phyloP scores from a whole-genome alignment of 2,113 vertebrate species.

The Barnardius zonarius region DNA sequence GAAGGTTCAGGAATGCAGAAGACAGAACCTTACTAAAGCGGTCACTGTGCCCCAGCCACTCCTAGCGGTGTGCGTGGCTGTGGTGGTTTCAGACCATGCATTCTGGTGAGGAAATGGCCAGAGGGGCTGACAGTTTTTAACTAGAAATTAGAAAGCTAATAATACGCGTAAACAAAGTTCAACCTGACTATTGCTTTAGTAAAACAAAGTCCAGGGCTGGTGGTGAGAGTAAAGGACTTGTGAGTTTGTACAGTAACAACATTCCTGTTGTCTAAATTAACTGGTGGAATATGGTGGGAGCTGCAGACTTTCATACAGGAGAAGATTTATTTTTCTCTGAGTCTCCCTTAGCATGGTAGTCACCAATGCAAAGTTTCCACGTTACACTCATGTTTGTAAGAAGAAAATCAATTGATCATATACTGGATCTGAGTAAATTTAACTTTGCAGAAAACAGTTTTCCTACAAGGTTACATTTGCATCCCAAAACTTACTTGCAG shows the following conservation, averaged over 20 bases:
- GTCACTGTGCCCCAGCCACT: background rate
- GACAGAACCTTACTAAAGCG: background rate
- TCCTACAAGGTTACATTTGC: background rate
- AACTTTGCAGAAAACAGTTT: background rate
- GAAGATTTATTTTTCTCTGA: background rate
- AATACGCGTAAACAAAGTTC: background rate
- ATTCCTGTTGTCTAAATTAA: background rate
- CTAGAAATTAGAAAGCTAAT: background rate
- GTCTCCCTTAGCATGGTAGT: background rate
- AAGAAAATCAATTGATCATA: background rate
- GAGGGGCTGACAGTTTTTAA: background rate
- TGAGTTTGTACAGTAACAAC: background rate
- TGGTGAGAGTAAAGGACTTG: background rate
- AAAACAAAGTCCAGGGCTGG: background rate
- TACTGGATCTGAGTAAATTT: background rate
- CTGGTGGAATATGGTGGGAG: background rate
- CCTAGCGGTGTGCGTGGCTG: too few relatives aligned
- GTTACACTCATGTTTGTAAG: background rate
- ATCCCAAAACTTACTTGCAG: background rate
- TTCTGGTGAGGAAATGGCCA: accelerated
- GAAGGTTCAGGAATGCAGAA: background rate
- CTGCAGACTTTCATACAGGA: background rate
- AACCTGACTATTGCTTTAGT: background rate
- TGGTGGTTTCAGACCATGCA: background rate
- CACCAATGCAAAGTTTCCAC: background rate